Evolutionary conservation across 2,888 invertebrate genomes (phyloP), one percentile per base, ranked within the genome.

Genomic region (Alentia gelatinosa): DNA sequence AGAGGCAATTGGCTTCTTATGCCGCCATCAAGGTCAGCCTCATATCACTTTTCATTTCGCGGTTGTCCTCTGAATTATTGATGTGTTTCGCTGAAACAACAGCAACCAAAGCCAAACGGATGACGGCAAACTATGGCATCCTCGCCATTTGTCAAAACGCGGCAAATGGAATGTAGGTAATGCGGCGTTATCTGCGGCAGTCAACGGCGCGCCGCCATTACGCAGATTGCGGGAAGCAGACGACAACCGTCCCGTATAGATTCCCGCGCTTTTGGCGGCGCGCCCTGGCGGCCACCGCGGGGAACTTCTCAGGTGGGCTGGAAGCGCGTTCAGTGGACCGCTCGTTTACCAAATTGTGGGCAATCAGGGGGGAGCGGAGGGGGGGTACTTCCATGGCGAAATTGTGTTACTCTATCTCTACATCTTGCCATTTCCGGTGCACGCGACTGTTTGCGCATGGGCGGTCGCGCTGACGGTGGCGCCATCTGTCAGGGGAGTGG

Each of bases 341-440:
- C 26, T 35, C 86, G 86, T 35, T 47, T 42, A 86, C 26, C 47
- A 86, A 30, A 86, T 86, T 86, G 47, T 23, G 33, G 42, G 86
- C 86, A 86, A 86, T 86, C 86, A 86, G 4, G 42, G 9, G 33
- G 7, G 37, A 37, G 23, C 39, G 26, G 47, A 7, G 42, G 9
- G 33, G 7, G 37, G 35, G 23, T 83, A 40, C 39, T 83, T 83
- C 83, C 83, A 83, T 83, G 23, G n/a, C 86, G 30, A 47, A 86
- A 86, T 86, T 42, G 86, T 33, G 86, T 47, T 86, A 86, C 86
- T 47, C 86, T 47, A 50, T 50, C 86, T 86, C 47, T 35, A 30
- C 86, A 86, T 86, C 86, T 86, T 40, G 86, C 86, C 86, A 86
- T 86, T 86, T 86, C 86, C 86, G 86, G 86, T 30, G 86, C 86